Evolutionary conservation across 1,140 invertebrate genomes (phyloP).

Genomic region (Amyelois transitella): DNA sequence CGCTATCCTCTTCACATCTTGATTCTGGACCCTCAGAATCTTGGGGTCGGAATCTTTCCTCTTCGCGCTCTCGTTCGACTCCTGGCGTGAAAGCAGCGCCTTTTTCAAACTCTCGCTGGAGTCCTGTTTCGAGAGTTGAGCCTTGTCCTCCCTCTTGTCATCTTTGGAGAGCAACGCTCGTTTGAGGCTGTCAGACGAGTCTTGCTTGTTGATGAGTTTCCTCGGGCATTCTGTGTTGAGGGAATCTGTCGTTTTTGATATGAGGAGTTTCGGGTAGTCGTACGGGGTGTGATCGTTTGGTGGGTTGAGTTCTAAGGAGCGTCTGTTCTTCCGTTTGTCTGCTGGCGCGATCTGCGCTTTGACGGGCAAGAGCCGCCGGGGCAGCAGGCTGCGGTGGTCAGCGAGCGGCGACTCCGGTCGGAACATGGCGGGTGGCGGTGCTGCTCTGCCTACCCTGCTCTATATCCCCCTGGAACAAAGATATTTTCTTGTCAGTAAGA

Average conservation of each 20-base stretch:
- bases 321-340: slow-evolving; percentile 60
- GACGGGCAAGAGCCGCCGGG: slow-evolving; percentile 55
- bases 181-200: slow-evolving; percentile 64
- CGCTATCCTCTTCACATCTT: slow-evolving; percentile 32
- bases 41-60: slow-evolving; percentile 47
- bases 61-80: slow-evolving; percentile 59
- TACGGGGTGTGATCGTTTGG: slow-evolving; percentile 52
- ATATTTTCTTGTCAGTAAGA: no score
- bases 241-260: slow-evolving; percentile 67
- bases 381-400: slow-evolving; percentile 67
- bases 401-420: slow-evolving; percentile 65
- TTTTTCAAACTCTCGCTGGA: slow-evolving; percentile 63
- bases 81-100: slow-evolving; percentile 48
- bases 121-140: slow-evolving; percentile 44
- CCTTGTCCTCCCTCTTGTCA: slow-evolving; percentile 52
- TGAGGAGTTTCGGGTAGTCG: slow-evolving; percentile 65
- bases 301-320: slow-evolving; percentile 63
- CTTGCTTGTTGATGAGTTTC: slow-evolving; percentile 60
- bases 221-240: slow-evolving; percentile 61
- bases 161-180: slow-evolving; percentile 58
- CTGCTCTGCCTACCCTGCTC: slow-evolving; percentile 36
- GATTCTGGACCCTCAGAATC: slow-evolving; percentile 38
- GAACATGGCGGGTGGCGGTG: slow-evolving; percentile 57
- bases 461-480: slow-evolving; percentile 53
- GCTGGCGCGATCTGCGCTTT: slow-evolving; percentile 64